A percentile compares a stretch with the other conserved stretches of the same genome.
Evolutionary conservation across 2,113 vertebrate species (phyloP).

Genomic region (Rhegmatorhina hoffmannsi): DNA sequence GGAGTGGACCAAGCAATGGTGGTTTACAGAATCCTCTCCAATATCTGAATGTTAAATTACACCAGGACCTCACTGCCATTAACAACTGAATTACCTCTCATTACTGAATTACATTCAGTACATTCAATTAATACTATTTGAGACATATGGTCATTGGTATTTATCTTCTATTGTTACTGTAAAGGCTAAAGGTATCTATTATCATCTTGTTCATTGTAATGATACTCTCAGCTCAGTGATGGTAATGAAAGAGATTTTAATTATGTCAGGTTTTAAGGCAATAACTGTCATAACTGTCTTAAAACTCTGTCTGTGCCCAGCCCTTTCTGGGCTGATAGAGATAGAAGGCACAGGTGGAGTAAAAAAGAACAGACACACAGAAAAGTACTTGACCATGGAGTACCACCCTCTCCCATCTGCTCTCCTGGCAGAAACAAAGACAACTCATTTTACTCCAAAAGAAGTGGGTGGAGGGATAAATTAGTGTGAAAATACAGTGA

Average conservation of each 20-base stretch:
- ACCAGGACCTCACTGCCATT: background rate
- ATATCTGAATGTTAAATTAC: background rate
- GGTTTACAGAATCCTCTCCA: background rate
- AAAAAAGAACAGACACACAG: background rate
- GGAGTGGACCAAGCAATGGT: background rate
- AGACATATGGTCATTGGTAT: background rate
- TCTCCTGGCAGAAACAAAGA: background rate
- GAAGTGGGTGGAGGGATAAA: background rate
- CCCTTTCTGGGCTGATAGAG: background rate
- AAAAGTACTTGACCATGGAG: background rate
- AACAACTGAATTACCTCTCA: background rate
- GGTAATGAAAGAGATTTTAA: constrained; percentile 4
- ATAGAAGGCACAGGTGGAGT: background rate
- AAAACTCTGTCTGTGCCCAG: background rate
- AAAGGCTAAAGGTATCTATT: background rate
- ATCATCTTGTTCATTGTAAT: background rate
- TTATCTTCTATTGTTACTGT: background rate
- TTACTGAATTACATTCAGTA: background rate
- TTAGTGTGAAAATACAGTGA: background rate
- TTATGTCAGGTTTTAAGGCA: background rate
- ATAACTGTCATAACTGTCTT: background rate
- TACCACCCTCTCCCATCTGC: background rate
- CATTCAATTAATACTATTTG: background rate
- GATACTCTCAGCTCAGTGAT: background rate
- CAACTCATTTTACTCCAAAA: background rate